These are phyloP conservation scores for Melanotaenia nigrans DNA, from an alignment of 2,797 vertebrate species.

Conservation along the genomic window DNA sequence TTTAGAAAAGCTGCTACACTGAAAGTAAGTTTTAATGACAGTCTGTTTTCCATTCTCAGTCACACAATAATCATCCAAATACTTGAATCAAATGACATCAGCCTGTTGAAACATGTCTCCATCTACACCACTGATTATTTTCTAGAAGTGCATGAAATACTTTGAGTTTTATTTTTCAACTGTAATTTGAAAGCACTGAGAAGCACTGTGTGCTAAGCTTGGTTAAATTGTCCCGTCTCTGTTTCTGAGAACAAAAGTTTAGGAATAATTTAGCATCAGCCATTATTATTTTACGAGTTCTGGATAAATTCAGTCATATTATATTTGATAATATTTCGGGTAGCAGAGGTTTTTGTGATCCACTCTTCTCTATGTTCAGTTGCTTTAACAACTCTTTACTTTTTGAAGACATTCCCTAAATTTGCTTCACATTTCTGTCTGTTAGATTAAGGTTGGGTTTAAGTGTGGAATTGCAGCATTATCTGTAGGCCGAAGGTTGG, in stretches of 20 bases:
- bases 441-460: neutral
- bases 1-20: constrained; percentile 37
- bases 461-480: too few species aligned
- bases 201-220: neutral
- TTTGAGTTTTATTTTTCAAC: neutral
- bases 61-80: neutral
- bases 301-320: neutral
- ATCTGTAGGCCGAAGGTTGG: constrained; percentile 1
- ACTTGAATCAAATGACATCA: constrained; percentile 1
- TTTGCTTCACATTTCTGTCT: neutral
- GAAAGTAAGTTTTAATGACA: constrained; percentile 20
- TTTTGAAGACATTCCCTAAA: neutral
- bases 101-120: neutral
- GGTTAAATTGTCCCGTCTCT: neutral
- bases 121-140: neutral
- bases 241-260: neutral
- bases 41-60: constrained; percentile 20
- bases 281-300: neutral
- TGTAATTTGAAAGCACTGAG: neutral
- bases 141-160: neutral
- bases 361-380: neutral
- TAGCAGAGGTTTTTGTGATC: neutral
- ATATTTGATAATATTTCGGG: neutral
- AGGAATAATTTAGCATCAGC: neutral
- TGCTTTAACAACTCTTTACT: neutral